Evolutionary conservation across 2,888 invertebrate genomes (phyloP).

Genomic region (Drosophila formosana): DNA sequence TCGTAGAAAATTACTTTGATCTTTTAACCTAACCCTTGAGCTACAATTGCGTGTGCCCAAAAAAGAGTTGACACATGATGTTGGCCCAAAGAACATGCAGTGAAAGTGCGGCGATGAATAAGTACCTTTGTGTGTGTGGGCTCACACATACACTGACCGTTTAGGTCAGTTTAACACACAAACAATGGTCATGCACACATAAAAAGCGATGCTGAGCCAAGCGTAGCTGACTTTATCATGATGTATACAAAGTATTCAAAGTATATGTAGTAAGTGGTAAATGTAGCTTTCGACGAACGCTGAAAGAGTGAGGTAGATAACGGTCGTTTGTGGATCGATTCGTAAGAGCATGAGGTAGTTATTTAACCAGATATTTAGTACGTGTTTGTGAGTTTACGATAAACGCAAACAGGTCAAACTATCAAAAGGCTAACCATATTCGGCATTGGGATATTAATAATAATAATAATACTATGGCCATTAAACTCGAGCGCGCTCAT

Average conservation of each 20-base stretch:
- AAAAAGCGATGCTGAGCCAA: slow-evolving; percentile 8
- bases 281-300: slow-evolving; percentile 23
- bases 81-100: slow-evolving; percentile 21
- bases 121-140: neutral
- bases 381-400: slow-evolving; percentile 4
- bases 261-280: slow-evolving; percentile 6
- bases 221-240: slow-evolving; percentile 30
- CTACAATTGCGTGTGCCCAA: neutral
- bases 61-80: slow-evolving; percentile 3
- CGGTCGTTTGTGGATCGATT: slow-evolving; percentile 7
- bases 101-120: slow-evolving; percentile 17
- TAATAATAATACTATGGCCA: neutral
- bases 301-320: slow-evolving; percentile 19
- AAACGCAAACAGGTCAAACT: neutral
- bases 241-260: slow-evolving; percentile 7
- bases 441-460: neutral
- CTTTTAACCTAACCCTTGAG: neutral
- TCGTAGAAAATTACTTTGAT: neutral
- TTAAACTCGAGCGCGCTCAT: neutral
- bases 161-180: slow-evolving; percentile 36
- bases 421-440: neutral
- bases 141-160: slow-evolving; percentile 13
- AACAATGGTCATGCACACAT: slow-evolving; percentile 24
- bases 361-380: slow-evolving; percentile 10
- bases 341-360: slow-evolving; percentile 9